Conservation (phyloP, 2,113 vertebrate species). For the Sakesphorus luctuosus region DNA sequence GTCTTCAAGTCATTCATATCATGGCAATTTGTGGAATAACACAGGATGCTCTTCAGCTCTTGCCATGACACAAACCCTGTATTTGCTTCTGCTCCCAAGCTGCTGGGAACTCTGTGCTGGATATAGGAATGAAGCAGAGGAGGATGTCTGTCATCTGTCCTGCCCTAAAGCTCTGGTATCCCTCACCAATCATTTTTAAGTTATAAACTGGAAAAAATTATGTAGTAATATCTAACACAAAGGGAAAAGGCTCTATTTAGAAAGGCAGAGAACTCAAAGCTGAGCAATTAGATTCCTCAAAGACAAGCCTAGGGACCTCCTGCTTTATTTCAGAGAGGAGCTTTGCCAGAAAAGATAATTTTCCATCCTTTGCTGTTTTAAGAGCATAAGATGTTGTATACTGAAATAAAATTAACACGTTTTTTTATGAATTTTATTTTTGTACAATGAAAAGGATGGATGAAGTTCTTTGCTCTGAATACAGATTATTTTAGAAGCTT, state of each 20-base stretch:
- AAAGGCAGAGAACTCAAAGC: not conserved
- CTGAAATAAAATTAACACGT: not conserved
- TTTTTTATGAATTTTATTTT: not conserved
- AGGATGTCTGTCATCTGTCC: not conserved
- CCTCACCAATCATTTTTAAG: not conserved
- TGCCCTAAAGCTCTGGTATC: not conserved
- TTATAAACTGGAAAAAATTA: not conserved
- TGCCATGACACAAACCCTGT: not conserved
- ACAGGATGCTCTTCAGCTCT: not conserved
- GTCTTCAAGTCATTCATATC: not conserved
- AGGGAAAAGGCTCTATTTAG: not conserved
- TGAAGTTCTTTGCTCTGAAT: not conserved
- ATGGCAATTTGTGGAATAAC: not conserved
- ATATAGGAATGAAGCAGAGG: not conserved
- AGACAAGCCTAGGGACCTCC: not conserved
- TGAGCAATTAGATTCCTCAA: not conserved
- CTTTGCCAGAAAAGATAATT: not conserved
- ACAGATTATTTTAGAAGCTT: not conserved
- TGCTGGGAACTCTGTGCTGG: not conserved
- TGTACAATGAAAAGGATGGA: not conserved
- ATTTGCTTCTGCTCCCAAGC: not conserved
- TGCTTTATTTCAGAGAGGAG: not conserved
- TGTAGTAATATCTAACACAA: not conserved
- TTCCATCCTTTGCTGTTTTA: not conserved
- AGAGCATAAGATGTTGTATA: not conserved